A percentile compares a stretch with the other conserved stretches of the same genome.
These are phyloP conservation scores for Euborellia annulipes DNA, from an alignment of 1,140 invertebrate species.

Conservation along the genomic window DNA sequence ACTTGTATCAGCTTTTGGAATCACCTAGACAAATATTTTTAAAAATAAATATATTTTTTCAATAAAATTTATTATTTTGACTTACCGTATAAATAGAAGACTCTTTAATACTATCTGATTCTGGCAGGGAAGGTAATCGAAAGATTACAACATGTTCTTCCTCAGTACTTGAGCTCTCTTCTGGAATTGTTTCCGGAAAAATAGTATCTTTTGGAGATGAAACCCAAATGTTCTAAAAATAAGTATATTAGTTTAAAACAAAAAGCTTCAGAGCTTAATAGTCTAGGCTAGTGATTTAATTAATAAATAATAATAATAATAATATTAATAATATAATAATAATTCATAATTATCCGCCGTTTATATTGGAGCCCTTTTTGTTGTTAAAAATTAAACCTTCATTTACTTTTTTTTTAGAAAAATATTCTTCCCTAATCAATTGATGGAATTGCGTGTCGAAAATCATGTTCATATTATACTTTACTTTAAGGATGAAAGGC, in stretches of 20 bases:
- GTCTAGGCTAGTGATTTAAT: too few species aligned
- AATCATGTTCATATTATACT: too few species aligned
- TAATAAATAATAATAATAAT: conserved; percentile 7
- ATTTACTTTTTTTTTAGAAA: too few species aligned
- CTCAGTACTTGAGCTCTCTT: conserved; percentile 79
- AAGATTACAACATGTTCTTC: conserved; percentile 82
- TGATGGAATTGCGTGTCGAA: too few species aligned
- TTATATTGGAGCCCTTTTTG: too few species aligned
- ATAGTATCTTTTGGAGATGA: conserved; percentile 71
- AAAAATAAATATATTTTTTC: conserved; percentile 2
- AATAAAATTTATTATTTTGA: background rate
- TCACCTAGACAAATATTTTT: background rate
- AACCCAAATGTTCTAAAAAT: conserved; percentile 44
- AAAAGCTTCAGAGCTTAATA: too few species aligned
- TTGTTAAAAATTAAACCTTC: too few species aligned
- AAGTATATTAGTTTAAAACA: too few species aligned
- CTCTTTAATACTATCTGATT: conserved; percentile 40
- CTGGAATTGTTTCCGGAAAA: conserved; percentile 81
- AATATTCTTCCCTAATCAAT: too few species aligned
- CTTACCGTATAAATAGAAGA: conserved; percentile 47
- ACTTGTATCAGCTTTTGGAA: conserved; percentile 34
- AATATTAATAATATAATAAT: background rate
- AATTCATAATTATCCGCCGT: too few species aligned
- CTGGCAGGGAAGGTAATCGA: conserved; percentile 50
- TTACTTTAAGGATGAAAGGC: too few species aligned